These are phyloP conservation scores for Hyposoter didymator DNA, from an alignment of 2,888 invertebrate genomes.

Conservation along the genomic window DNA sequence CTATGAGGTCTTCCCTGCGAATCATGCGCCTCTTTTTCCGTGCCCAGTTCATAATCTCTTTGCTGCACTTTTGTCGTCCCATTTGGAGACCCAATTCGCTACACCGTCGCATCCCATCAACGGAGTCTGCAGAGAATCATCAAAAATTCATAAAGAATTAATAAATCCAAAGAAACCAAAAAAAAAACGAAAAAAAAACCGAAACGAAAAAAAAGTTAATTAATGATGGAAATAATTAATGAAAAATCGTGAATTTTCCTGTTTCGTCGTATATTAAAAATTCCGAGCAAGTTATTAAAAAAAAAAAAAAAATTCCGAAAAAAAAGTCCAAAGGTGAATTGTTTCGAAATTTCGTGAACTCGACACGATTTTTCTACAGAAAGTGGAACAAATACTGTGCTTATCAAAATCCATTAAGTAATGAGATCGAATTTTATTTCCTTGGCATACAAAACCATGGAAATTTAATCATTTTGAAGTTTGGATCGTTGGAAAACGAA, in stretches of 20 bases:
- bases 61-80: slow-evolving; percentile 90
- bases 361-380: not conserved
- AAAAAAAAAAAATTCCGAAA: no score
- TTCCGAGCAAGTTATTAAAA: no score
- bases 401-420: not conserved
- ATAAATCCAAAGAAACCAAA: no score
- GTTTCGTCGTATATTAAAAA: no score
- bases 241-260: no score
- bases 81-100: slow-evolving; percentile 89
- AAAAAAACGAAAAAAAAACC: slow-evolving; percentile 22
- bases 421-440: not conserved
- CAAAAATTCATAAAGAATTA: slow-evolving; percentile 23
- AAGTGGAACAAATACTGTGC: not conserved
- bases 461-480: not conserved
- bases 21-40: slow-evolving; percentile 90
- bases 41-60: slow-evolving; percentile 91
- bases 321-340: not conserved
- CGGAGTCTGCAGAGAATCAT: slow-evolving; percentile 86
- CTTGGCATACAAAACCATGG: not conserved
- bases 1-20: slow-evolving; percentile 90
- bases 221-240: not conserved
- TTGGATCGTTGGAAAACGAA: no score
- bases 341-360: not conserved
- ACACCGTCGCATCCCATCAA: slow-evolving; percentile 89
- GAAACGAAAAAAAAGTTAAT: slow-evolving; percentile 2